These are phyloP conservation scores for Gonioctena quinquepunctata DNA, from an alignment of 1,140 invertebrate genomes.

Conservation along the genomic window DNA sequence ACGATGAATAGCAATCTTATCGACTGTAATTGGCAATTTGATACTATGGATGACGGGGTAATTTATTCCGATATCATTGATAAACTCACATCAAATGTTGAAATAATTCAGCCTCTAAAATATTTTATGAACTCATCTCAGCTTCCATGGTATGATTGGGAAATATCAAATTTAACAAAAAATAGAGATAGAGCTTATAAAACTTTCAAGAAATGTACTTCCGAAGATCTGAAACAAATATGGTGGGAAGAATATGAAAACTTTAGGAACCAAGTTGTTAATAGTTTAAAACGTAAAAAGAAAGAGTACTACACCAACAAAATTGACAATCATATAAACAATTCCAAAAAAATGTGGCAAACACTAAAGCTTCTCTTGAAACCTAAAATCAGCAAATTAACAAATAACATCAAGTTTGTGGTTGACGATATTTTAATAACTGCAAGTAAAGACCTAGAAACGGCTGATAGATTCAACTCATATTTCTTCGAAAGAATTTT, in stretches of 20 bases:
- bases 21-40: not conserved
- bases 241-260: not conserved
- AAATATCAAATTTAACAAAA: constrained; percentile 5
- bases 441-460: not conserved
- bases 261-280: not conserved
- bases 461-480: not conserved
- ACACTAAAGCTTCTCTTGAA: not conserved
- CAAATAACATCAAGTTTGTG: not conserved
- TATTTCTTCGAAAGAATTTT: not conserved
- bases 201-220: not conserved
- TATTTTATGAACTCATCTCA: not conserved
- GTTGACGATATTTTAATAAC: not conserved
- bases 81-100: not conserved
- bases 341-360: too few species aligned
- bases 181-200: not conserved
- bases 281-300: too few species aligned
- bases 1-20: not conserved
- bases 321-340: too few species aligned
- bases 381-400: not conserved
- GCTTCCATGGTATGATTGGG: constrained; percentile 4
- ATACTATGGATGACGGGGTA: not conserved
- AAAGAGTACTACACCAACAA: not conserved
- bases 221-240: constrained; percentile 2
- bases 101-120: not conserved
- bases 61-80: not conserved